phyloP scores from a whole-genome alignment of 2,797 vertebrate species.

The Crenuchus spilurus region DNA sequence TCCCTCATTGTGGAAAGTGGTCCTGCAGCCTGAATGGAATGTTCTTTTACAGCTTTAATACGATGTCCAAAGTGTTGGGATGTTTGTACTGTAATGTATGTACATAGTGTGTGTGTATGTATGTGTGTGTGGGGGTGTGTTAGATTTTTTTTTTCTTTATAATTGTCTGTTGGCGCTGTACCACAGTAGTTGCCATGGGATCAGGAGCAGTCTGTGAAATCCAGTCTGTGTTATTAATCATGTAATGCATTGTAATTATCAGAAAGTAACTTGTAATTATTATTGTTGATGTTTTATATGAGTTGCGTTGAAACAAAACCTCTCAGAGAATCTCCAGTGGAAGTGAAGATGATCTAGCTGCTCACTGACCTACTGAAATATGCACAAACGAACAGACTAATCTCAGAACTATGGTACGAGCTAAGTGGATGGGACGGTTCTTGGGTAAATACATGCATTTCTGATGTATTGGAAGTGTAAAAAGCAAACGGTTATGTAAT shows the following conservation, averaged over 20 bases:
- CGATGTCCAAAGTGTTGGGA: background rate
- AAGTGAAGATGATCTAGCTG: background rate
- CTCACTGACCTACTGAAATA: background rate
- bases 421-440: background rate
- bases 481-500: background rate
- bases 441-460: background rate
- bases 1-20: slow-evolving; percentile 6
- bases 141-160: slow-evolving; percentile 1
- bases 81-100: slow-evolving; percentile 16
- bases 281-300: slow-evolving; percentile 6
- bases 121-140: slow-evolving; percentile 13
- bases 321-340: background rate
- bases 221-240: slow-evolving; percentile 59
- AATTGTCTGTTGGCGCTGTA: background rate
- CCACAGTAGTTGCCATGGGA: slow-evolving; percentile 4
- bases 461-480: background rate
- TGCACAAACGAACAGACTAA: slow-evolving; percentile 8
- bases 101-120: slow-evolving; percentile 25
- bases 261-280: slow-evolving; percentile 45
- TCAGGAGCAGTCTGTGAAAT: slow-evolving; percentile 27
- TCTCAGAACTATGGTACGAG: background rate
- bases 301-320: background rate
- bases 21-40: background rate
- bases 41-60: slow-evolving; percentile 10
- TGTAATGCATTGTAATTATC: slow-evolving; percentile 55